Evolutionary conservation across 2,888 invertebrate species (phyloP), one percentile per base, ranked within the genome.

Genomic region (Hemaris fuciformis): DNA sequence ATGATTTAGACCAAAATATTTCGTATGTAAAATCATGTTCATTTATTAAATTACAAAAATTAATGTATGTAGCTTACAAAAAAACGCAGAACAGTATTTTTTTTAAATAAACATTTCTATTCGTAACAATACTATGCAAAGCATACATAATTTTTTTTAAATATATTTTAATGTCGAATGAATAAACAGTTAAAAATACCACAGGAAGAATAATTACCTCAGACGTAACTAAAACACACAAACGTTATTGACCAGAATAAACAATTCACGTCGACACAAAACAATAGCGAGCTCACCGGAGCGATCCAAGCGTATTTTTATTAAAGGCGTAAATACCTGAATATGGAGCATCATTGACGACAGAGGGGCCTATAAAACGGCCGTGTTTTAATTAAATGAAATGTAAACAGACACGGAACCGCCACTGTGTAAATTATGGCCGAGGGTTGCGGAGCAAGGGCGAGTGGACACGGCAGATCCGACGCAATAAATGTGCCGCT

Each of bases 311-410:
- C 7, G 23, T 53, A 23, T 53, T 64, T 53, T 61, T 70, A 72
- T 70, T 70, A 65, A 68, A 63, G 61, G 65, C 68, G 64, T 70
- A 71, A 71, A 75, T 73, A 70, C 63, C 64, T 68, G 67, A 74
- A 71, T 66, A 67, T 71, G 68, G 65, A 69, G 61, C 69, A 69
- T 66, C 70, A 69, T 71, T 69, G 69, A 63, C 69, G 69, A 72
- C 66, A 68, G 65, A 62, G 65, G 73, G 64, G 68, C 72, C 63
- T 70, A 71, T 75, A 76, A 83, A 83, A 79, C 67, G 74, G 75
- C 65, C 69, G 77, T 76, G 68, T 81, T 84, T 87, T 81, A 87
- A 87, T 88, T 87, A 87, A 86, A 85, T 81, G 79, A 82, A 81
- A 82, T 80, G 80, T 78, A 84, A 85, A 87, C 81, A 83, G 72